Evolutionary conservation across 2,113 vertebrate species (phyloP).

Genomic region (Aspidoscelis tigris): DNA sequence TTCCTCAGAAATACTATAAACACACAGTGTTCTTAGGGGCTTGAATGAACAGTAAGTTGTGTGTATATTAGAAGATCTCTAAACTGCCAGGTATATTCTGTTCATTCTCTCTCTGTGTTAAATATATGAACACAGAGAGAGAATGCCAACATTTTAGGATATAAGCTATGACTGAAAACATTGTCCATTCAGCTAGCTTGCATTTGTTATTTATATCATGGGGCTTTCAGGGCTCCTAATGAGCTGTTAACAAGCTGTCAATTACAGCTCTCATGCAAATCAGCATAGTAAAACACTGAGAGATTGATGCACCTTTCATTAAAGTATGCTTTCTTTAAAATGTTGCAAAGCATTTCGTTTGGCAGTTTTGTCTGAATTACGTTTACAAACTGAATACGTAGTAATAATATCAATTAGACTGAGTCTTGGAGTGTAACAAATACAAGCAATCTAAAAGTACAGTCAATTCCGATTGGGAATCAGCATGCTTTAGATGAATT

Average conservation of each 20-base stretch:
- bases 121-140: too few relatives aligned
- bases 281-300: conserved; percentile 62
- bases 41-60: background rate
- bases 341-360: conserved; percentile 52
- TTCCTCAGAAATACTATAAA: background rate
- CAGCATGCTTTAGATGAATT: conserved; percentile 50
- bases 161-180: conserved; percentile 45
- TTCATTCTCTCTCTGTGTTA: too few relatives aligned
- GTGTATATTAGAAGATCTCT: background rate
- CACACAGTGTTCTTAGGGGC: background rate
- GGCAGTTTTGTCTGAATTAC: conserved; percentile 47
- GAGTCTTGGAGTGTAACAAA: conserved; percentile 64
- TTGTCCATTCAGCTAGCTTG: conserved; percentile 55
- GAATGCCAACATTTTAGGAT: conserved; percentile 32
- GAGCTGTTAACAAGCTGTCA: conserved; percentile 81
- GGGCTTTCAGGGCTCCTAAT: conserved; percentile 72
- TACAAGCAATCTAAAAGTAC: conserved; percentile 61
- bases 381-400: conserved; percentile 65
- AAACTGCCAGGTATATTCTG: background rate
- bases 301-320: conserved; percentile 69
- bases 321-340: conserved; percentile 61
- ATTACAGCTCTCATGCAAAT: conserved; percentile 74
- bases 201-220: conserved; percentile 65
- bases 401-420: conserved; percentile 70
- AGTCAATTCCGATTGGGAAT: conserved; percentile 57